Evolutionary conservation across 2,888 invertebrate genomes (phyloP).

Genomic region (Lagria hirta): DNA sequence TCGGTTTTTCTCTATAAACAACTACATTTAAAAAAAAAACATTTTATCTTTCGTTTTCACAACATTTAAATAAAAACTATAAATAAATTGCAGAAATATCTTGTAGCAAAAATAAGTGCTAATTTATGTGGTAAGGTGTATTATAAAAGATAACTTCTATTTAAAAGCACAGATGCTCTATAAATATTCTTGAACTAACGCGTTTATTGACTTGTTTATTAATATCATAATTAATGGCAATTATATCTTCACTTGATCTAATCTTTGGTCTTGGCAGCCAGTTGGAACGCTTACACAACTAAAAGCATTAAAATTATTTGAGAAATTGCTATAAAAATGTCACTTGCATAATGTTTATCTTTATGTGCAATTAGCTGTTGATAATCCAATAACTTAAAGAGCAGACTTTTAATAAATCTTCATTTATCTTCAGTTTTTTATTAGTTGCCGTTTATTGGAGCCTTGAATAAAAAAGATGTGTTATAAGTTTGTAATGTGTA

Average conservation of each 20-base stretch:
- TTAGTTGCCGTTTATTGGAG: too few species aligned
- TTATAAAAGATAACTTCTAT: too few species aligned
- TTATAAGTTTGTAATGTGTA: too few species aligned
- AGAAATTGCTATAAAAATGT: neutral
- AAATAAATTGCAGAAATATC: too few species aligned
- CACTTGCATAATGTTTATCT: neutral
- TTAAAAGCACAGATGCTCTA: too few species aligned
- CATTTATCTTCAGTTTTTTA: neutral
- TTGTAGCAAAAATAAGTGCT: too few species aligned
- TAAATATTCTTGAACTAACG: conserved; percentile 30
- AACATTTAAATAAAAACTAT: too few species aligned
- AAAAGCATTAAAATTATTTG: neutral
- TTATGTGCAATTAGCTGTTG: neutral
- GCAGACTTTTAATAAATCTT: neutral
- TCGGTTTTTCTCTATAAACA: too few species aligned
- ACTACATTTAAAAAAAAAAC: too few species aligned
- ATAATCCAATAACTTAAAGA: neutral
- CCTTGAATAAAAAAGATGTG: too few species aligned
- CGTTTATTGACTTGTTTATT: conserved; percentile 41
- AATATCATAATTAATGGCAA: conserved; percentile 39
- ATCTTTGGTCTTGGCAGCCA: conserved; percentile 4
- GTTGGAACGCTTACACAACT: neutral
- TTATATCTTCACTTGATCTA: conserved; percentile 26
- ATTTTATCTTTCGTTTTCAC: too few species aligned
- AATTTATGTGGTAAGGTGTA: too few species aligned